A percentile compares a stretch with the other conserved stretches of the same genome.
Conservation (phyloP, 2,888 invertebrate genomes). For the Netelia virgata region DNA sequence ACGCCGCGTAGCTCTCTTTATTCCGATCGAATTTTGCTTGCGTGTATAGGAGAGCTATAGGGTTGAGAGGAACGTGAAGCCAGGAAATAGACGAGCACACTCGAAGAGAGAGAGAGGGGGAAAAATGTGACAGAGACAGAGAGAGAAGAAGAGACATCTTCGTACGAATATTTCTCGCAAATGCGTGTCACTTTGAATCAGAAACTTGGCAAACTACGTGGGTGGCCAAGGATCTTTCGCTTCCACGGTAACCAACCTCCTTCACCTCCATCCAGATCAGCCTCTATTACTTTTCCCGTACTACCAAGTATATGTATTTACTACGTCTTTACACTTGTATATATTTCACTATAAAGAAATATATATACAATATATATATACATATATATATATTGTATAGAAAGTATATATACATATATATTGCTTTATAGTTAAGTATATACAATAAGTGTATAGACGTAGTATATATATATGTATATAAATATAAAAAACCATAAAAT, state of each 20-base stretch:
- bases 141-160: constrained; percentile 38
- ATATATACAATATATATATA: neutral
- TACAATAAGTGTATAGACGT: too few species aligned
- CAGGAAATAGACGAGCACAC: neutral
- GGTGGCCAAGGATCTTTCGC: constrained; percentile 69
- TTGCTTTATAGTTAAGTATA: neutral
- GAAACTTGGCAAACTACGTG: constrained; percentile 71
- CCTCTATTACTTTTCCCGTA: constrained; percentile 6
- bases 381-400: neutral
- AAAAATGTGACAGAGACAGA: constrained; percentile 4
- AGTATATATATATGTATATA: neutral
- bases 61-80: neutral
- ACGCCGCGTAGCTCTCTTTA: constrained; percentile 17
- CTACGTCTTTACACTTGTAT: neutral
- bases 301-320: neutral
- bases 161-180: constrained; percentile 71
- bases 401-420: too few species aligned
- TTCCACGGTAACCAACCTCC: constrained; percentile 29
- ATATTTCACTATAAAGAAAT: too few species aligned
- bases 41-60: neutral
- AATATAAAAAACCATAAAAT: neutral
- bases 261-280: neutral
- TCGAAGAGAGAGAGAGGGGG: neutral
- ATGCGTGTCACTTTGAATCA: constrained; percentile 72
- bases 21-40: constrained; percentile 27